Conservation (phyloP, 2,888 invertebrate genomes). For the Palloptera scutellata region DNA sequence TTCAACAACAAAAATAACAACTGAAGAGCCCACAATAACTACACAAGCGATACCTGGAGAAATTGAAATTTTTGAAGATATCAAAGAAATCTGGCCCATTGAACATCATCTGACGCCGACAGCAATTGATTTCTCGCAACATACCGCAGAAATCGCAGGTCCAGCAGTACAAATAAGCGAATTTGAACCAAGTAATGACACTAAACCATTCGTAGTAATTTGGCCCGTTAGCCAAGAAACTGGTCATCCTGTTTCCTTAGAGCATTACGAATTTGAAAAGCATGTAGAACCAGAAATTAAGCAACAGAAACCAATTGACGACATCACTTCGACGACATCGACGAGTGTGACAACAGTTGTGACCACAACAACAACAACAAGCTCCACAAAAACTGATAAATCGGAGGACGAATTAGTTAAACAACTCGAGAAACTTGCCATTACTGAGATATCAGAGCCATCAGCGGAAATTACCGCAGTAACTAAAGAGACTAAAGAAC, state of each 20-base stretch:
- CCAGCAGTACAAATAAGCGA: constrained; percentile 35
- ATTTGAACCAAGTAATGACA: constrained; percentile 25
- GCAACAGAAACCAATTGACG: constrained; percentile 28
- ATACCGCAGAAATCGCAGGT: constrained; percentile 41
- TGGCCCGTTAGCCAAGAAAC: constrained; percentile 60
- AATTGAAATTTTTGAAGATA: constrained; percentile 17
- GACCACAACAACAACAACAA: constrained; percentile 34
- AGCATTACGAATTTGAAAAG: constrained; percentile 55
- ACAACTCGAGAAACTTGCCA: background rate
- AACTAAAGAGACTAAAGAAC: constrained; percentile 7
- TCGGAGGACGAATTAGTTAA: constrained; percentile 4
- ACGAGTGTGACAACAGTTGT: constrained; percentile 27
- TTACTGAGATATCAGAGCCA: background rate
- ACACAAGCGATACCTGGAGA: too few species aligned
- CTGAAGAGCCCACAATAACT: too few species aligned
- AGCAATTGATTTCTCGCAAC: constrained; percentile 58
- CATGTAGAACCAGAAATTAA: constrained; percentile 16
- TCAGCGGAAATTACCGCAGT: background rate
- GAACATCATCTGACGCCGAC: constrained; percentile 57
- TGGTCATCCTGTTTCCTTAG: constrained; percentile 54
- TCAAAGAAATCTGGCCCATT: constrained; percentile 62
- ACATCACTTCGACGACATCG: background rate
- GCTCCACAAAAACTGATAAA: constrained; percentile 22
- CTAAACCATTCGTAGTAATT: constrained; percentile 48
- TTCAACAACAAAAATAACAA: constrained; percentile 4